Conservation (phyloP, 2,113 vertebrate species). For the Oncorhynchus keta region DNA sequence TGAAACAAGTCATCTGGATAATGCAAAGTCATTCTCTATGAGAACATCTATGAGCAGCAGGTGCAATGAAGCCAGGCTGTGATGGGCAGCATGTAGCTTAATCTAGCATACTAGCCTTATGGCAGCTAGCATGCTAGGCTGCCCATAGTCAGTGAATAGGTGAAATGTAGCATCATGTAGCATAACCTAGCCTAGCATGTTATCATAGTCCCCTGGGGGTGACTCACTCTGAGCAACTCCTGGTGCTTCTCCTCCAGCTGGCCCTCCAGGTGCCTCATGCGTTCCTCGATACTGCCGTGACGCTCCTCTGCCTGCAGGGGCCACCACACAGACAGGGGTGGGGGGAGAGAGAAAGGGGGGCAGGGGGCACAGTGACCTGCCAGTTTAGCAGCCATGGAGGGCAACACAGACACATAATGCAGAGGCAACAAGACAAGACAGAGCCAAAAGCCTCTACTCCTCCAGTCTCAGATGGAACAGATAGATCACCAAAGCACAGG, state of each 20-base stretch:
- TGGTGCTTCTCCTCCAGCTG: conserved; percentile 99
- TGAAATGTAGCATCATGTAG: background rate
- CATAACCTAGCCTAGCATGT: conserved; percentile 1
- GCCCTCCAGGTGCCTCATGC: conserved; percentile 95
- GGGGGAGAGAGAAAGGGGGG: background rate
- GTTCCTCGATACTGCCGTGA: conserved; percentile 96
- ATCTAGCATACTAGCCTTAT: background rate
- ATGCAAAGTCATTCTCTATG: background rate
- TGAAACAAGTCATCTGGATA: background rate
- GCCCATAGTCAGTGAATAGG: background rate
- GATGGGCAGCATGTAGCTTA: background rate
- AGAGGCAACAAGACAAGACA: conserved; percentile 36
- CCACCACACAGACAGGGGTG: conserved; percentile 53
- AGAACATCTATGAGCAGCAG: background rate
- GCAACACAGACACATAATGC: background rate
- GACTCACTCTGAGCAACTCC: conserved; percentile 93
- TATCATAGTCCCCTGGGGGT: conserved; percentile 33
- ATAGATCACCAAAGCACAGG: conserved; percentile 32
- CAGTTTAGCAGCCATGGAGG: conserved; percentile 46
- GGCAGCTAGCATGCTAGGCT: background rate
- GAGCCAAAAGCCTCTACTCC: conserved; percentile 82
- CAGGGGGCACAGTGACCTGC: conserved; percentile 35
- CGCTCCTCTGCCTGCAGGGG: conserved; percentile 92
- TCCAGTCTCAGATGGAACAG: conserved; percentile 77
- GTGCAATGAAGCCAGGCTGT: background rate